Evolutionary conservation across 2,888 invertebrate genomes (phyloP).

Genomic region (Coelopa pilipes): DNA sequence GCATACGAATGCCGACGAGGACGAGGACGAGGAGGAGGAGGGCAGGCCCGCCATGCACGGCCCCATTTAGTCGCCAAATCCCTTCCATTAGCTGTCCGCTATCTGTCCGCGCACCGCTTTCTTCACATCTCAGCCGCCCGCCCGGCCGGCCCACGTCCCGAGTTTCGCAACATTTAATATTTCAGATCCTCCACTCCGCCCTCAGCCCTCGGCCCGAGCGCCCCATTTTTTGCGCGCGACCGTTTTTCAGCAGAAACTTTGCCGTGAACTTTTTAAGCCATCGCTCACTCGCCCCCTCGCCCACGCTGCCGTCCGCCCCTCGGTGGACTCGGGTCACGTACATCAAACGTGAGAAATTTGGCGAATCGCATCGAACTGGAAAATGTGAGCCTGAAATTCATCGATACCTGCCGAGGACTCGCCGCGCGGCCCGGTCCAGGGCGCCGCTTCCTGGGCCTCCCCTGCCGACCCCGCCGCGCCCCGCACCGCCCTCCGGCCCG

Average conservation of each 20-base stretch:
- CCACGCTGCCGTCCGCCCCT: background rate
- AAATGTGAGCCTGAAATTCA: background rate
- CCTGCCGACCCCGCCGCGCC: no score
- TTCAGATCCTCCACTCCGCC: no score
- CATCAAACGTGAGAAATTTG: constrained; percentile 54
- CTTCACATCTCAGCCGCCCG: no score
- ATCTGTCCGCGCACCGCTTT: no score
- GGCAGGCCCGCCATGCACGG: no score
- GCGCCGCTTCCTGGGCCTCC: background rate
- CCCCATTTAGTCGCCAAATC: no score
- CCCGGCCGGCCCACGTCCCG: background rate
- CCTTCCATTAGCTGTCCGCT: no score
- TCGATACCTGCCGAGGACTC: constrained; percentile 20
- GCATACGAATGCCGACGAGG: no score
- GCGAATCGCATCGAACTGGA: constrained; percentile 40
- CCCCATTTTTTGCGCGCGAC: background rate
- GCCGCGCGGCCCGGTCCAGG: background rate
- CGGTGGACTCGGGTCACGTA: constrained; percentile 47
- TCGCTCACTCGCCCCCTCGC: background rate
- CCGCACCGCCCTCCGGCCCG: background rate
- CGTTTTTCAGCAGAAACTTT: constrained; percentile 22
- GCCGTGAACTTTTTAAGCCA: constrained; percentile 24
- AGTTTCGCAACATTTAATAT: constrained; percentile 2
- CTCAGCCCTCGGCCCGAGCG: background rate
- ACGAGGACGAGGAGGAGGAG: no score